These are phyloP conservation scores for Microplitis manilae DNA, from an alignment of 2,888 invertebrate genomes.

Conservation along the genomic window DNA sequence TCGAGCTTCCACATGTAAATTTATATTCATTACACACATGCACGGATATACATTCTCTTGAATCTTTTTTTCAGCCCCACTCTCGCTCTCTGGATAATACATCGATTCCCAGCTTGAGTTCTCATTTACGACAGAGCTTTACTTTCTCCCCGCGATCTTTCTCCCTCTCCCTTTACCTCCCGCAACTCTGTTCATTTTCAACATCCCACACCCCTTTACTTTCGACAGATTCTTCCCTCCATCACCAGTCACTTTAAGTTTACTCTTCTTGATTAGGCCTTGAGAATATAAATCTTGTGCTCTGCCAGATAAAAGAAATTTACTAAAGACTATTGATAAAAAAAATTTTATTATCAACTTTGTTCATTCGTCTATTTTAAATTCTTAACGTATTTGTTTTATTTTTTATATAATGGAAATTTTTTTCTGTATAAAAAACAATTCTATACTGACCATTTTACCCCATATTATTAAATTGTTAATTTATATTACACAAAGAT, in stretches of 20 bases:
- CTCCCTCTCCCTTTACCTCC: conserved; percentile 2
- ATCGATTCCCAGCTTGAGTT: conserved; percentile 26
- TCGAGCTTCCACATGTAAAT: neutral
- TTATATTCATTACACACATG: conserved; percentile 6
- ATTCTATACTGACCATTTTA: too few species aligned
- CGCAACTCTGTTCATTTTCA: neutral
- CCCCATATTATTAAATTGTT: too few species aligned
- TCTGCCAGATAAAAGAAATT: conserved; percentile 24
- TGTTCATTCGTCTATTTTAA: neutral
- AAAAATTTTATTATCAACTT: neutral
- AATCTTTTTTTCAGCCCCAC: conserved; percentile 5
- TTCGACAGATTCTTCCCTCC: conserved; percentile 11
- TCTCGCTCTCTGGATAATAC: conserved; percentile 25
- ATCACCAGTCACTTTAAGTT: conserved; percentile 53
- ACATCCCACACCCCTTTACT: conserved; percentile 8
- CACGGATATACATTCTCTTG: conserved; percentile 1
- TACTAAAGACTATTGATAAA: conserved; percentile 20
- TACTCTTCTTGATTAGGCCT: conserved; percentile 71
- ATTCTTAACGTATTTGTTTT: neutral
- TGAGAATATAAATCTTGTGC: conserved; percentile 57
- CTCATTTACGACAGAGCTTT: conserved; percentile 16
- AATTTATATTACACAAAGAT: too few species aligned
- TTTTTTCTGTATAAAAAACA: too few species aligned
- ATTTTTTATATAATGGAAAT: too few species aligned
- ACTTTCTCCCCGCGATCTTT: neutral